These are phyloP conservation scores for Troides aeacus DNA, from an alignment of 2,888 invertebrate species.

Conservation along the genomic window DNA sequence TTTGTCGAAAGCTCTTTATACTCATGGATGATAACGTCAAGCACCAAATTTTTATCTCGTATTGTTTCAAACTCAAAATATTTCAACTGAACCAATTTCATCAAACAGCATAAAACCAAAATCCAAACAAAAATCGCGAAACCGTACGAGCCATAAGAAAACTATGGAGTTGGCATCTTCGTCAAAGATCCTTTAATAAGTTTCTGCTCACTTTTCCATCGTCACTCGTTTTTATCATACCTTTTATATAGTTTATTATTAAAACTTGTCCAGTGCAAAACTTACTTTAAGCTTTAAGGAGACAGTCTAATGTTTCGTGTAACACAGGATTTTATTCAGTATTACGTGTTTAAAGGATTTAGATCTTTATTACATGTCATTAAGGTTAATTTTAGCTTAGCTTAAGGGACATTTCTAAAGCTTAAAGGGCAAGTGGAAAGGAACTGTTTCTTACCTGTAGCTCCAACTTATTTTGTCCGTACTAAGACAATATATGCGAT, in stretches of 20 bases:
- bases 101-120: slow-evolving; percentile 42
- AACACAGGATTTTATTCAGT: not conserved
- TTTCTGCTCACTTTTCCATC: slow-evolving; percentile 69
- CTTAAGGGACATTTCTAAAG: slow-evolving; percentile 47
- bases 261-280: slow-evolving; percentile 32
- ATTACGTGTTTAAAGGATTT: slow-evolving; percentile 25
- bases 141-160: slow-evolving; percentile 46
- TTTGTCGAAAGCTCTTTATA: too few relatives aligned
- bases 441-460: slow-evolving; percentile 61
- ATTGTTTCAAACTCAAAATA: not conserved
- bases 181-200: slow-evolving; percentile 67
- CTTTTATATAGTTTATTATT: slow-evolving; percentile 34
- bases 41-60: not conserved
- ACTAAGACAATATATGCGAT: slow-evolving; percentile 71
- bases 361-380: slow-evolving; percentile 25
- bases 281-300: slow-evolving; percentile 11
- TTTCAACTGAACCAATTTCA: slow-evolving; percentile 34
- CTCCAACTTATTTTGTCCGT: slow-evolving; percentile 73
- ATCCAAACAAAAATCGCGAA: slow-evolving; percentile 42
- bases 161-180: slow-evolving; percentile 64
- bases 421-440: slow-evolving; percentile 46
- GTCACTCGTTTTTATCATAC: slow-evolving; percentile 57
- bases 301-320: slow-evolving; percentile 15
- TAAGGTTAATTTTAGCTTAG: slow-evolving; percentile 31
- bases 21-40: not conserved